Percentiles rank a stretch among this genome's conserved stretches.
Conservation (phyloP, 2,113 vertebrate genomes). For the Sturnira hondurensis region DNA sequence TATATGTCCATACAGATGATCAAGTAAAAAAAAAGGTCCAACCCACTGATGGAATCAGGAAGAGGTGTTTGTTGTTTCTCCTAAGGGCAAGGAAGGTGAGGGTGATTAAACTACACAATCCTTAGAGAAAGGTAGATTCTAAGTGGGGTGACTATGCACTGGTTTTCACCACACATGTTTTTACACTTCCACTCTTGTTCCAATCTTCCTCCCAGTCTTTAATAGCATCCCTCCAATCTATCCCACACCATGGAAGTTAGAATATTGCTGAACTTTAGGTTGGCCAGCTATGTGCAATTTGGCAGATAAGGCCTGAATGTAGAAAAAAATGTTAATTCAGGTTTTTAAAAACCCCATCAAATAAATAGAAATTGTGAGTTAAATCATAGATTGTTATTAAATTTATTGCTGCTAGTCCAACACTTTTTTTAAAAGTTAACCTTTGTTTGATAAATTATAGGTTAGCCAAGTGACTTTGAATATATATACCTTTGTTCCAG, state of each 20-base stretch:
- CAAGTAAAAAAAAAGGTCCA: not conserved
- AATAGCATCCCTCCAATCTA: not conserved
- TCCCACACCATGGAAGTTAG: not conserved
- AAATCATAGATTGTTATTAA: constrained; percentile 44
- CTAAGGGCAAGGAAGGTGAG: not conserved
- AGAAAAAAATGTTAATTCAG: constrained; percentile 52
- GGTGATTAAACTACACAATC: not conserved
- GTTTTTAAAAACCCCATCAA: constrained; percentile 20
- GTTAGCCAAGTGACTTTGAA: not conserved
- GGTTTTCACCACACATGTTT: not conserved
- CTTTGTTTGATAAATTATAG: constrained; percentile 46
- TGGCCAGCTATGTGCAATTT: constrained; percentile 18
- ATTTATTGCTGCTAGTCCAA: constrained; percentile 27
- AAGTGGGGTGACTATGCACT: not conserved
- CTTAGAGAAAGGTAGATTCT: constrained; percentile 17
- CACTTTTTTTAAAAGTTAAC: not conserved
- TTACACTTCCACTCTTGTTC: not conserved
- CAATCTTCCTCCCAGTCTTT: not conserved
- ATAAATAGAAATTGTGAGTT: constrained; percentile 46
- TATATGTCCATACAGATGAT: not conserved
- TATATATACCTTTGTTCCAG: not conserved
- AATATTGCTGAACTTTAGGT: constrained; percentile 32
- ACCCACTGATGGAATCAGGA: not conserved
- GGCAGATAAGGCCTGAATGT: not conserved
- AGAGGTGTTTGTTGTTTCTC: not conserved